phyloP scores from a whole-genome alignment of 2,797 vertebrate genomes.

The Myotis planiceps region DNA sequence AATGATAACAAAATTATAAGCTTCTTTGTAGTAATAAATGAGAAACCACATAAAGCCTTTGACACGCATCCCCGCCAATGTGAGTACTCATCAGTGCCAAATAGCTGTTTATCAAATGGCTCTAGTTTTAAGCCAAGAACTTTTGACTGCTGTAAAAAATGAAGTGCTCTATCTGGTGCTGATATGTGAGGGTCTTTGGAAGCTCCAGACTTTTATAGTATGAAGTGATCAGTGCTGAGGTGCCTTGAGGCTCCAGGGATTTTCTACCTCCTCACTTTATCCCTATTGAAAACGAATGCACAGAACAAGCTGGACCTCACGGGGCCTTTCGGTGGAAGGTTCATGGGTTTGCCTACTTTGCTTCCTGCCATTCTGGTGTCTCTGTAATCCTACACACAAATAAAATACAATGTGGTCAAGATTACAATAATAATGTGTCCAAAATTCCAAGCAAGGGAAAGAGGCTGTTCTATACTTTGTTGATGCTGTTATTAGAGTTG shows the following conservation, averaged over 20 bases:
- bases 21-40: neutral
- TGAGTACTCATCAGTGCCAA: neutral
- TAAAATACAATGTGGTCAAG: no score
- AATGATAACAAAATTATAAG: conserved; percentile 12
- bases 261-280: neutral
- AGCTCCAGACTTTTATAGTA: neutral
- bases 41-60: neutral
- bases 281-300: neutral
- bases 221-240: neutral
- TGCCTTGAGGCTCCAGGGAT: neutral
- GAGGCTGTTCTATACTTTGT: neutral
- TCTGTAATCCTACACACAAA: neutral
- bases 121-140: neutral
- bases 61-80: neutral
- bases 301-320: neutral
- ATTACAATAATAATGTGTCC: no score
- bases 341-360: neutral
- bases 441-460: neutral
- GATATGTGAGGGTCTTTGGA: neutral
- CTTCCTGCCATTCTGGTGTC: neutral
- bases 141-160: neutral
- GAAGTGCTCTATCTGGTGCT: neutral
- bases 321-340: neutral
- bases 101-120: neutral
- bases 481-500: neutral